Percentiles rank a stretch among this genome's conserved stretches.
These are phyloP conservation scores for Chloroclystis v-ata DNA, from an alignment of 2,888 invertebrate species.

Conservation along the genomic window DNA sequence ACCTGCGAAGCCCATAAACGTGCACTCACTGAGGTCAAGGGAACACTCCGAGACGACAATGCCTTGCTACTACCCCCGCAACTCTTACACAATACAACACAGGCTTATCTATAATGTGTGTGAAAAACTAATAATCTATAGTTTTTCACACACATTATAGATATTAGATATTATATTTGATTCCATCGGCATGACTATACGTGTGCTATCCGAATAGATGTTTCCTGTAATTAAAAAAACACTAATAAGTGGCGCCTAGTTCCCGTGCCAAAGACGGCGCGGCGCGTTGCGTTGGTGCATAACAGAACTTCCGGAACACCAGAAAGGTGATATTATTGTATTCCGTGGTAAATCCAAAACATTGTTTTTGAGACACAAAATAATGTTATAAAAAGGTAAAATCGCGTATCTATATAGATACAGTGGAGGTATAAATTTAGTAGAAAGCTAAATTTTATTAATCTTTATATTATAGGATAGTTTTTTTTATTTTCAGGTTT, in stretches of 20 bases:
- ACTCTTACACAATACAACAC: conserved; percentile 13
- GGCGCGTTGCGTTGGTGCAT: too few species aligned
- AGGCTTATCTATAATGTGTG: conserved; percentile 19
- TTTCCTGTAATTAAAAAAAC: conserved; percentile 21
- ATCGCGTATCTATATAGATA: too few species aligned
- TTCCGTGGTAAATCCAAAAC: too few species aligned
- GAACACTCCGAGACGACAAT: conserved; percentile 34
- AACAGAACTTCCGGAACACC: conserved; percentile 19
- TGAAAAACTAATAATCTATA: conserved; percentile 12
- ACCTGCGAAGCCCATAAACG: conserved; percentile 43
- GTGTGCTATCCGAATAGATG: conserved; percentile 7
- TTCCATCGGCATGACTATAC: conserved; percentile 14
- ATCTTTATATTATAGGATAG: too few species aligned
- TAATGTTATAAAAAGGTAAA: too few species aligned
- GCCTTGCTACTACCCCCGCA: conserved; percentile 15
- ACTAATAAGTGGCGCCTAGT: conserved; percentile 16
- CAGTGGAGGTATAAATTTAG: too few species aligned
- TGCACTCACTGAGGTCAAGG: conserved; percentile 52
- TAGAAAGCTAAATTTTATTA: too few species aligned
- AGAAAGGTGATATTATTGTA: conserved; percentile 7
- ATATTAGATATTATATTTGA: conserved; percentile 11
- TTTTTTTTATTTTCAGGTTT: too few species aligned
- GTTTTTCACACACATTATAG: too few species aligned
- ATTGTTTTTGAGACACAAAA: too few species aligned
- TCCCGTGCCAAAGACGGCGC: conserved; percentile 21